These are phyloP conservation scores for human DNA, from an alignment of 2,113 vertebrate species.

Conservation along the genomic window GRCh38 chr2:210624501-210625000, in stretches of 20 bases:
- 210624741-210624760: not conserved
- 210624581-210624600: not conserved
- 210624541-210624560: not conserved
- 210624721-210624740: slow-evolving; percentile 41
- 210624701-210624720: not conserved
- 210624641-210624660: not conserved
- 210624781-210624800: not conserved
- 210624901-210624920: not conserved
- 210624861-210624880: not conserved
- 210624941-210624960: not conserved
- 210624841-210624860: not conserved
- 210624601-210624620: not conserved
- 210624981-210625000: not conserved
- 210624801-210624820: slow-evolving; percentile 10
- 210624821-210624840: not conserved
- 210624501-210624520: not conserved
- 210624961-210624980: not conserved
- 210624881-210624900: not conserved
- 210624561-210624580: not conserved
- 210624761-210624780: not conserved
- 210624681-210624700: not conserved
- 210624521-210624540: slow-evolving; percentile 9
- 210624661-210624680: not conserved
- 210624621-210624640: slow-evolving; percentile 28
- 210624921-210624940: not conserved